Evolutionary conservation across 1,140 invertebrate species (phyloP), one percentile per base, ranked within the genome.

Genomic region (Lycorma delicatula): DNA sequence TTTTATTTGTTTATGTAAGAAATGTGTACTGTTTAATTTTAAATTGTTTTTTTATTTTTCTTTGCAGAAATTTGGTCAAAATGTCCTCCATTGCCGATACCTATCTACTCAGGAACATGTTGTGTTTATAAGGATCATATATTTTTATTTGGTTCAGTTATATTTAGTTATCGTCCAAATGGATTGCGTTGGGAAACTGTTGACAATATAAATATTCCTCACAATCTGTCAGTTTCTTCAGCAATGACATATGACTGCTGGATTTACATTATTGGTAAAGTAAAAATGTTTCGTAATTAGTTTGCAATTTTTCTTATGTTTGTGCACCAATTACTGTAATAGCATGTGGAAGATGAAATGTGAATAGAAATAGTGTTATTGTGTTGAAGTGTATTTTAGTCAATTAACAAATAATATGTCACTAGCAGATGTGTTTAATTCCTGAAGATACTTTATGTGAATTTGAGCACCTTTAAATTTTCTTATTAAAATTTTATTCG

Each of bases 191-290:
- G 65, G 66, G 53, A 49, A 25, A 51, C 28, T 20, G 52, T 64
- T 13, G 31, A 18, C 26, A 50, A 62, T 18, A 48, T 55, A 7
- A 29, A 22, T 29, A 44, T 63, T 27, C 65, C 63, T 9, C 31
- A 53, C 7, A 56, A 63, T 36, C 47, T 57, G 22, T 53, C 57
- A 1, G 63, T 67, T 28, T 59, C 44, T 20, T 44, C 58, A 41
- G 67, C 67, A 16, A 60, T 68, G 63, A 53, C 62, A 12, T 44
- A 64, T 34, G 48, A 53, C 20, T 51, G 66, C 25, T 34, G 38
- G 13, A 67, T 68, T 25, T 68, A 63, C 36, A 50, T 68, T 9
- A 63, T 64, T 46, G 65, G 66, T 63, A 55, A 54, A 47, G 36
- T 29, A 36, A 29, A 22, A 18, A n/a, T 27, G 4, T n/a, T 52